Percentiles rank a stretch among this genome's conserved stretches.
These are phyloP conservation scores for Pogona vitticeps DNA, from an alignment of 2,113 vertebrate genomes.

Conservation along the genomic window DNA sequence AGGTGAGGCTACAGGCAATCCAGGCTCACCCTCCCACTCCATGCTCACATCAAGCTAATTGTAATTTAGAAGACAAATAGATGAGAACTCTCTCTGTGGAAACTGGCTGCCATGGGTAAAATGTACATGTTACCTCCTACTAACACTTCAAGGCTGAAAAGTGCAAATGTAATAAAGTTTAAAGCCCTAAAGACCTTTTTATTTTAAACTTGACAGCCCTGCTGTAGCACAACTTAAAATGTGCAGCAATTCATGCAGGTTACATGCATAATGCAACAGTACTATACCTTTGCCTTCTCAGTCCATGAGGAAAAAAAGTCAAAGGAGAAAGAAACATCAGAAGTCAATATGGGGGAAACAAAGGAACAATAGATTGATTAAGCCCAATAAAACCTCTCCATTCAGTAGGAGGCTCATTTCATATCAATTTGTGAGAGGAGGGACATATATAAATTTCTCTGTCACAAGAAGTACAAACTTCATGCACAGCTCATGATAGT, in stretches of 20 bases:
- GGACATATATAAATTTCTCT: background rate
- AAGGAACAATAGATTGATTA: constrained; percentile 33
- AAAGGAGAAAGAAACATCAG: constrained; percentile 73
- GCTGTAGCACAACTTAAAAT: constrained; percentile 39
- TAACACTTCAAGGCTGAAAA: background rate
- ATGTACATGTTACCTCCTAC: background rate
- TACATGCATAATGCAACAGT: constrained; percentile 52
- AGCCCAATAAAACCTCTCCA: background rate
- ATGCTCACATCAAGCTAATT: background rate
- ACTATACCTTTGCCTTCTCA: constrained; percentile 95
- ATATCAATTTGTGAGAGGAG: background rate
- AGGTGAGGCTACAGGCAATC: background rate
- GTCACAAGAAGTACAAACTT: background rate
- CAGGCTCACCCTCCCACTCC: background rate
- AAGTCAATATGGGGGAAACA: constrained; percentile 69
- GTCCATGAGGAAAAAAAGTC: constrained; percentile 72
- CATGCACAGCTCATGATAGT: background rate
- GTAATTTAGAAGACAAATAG: background rate
- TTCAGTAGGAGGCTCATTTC: background rate
- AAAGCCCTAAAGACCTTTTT: background rate
- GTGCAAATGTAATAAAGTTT: background rate
- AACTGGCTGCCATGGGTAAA: background rate
- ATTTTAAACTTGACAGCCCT: constrained; percentile 41
- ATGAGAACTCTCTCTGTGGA: background rate
- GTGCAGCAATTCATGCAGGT: constrained; percentile 65